Evolutionary conservation across 2,888 invertebrate species (phyloP).

Genomic region (Pseudoips prasinana): DNA sequence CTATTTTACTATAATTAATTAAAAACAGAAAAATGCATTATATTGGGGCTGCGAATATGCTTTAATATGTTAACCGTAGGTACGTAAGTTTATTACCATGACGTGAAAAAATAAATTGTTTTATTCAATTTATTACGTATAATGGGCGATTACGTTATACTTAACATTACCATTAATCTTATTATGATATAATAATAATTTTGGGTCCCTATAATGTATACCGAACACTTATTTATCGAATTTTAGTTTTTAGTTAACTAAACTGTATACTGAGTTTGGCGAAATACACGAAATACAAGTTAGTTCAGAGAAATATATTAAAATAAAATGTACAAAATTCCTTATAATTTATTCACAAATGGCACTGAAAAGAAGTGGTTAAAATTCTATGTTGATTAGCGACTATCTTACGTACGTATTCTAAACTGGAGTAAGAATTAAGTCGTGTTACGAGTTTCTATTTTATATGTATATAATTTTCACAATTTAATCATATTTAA

Average conservation of each 20-base stretch:
- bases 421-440: too few relatives aligned
- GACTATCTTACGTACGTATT: too few relatives aligned
- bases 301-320: slow-evolving; percentile 20
- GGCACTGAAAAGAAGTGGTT: slow-evolving; percentile 47
- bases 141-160: slow-evolving; percentile 10
- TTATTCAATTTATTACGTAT: slow-evolving; percentile 25
- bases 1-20: too few relatives aligned
- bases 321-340: slow-evolving; percentile 28
- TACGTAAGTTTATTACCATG: too few relatives aligned
- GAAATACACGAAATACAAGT: slow-evolving; percentile 12
- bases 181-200: slow-evolving; percentile 22
- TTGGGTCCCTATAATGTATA: slow-evolving; percentile 35
- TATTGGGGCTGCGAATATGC: too few relatives aligned
- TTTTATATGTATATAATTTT: too few relatives aligned
- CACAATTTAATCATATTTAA: too few relatives aligned
- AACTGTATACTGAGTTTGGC: slow-evolving; percentile 13
- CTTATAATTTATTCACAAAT: slow-evolving; percentile 35
- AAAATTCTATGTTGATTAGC: slow-evolving; percentile 10
- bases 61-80: too few relatives aligned
- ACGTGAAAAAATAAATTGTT: slow-evolving; percentile 25
- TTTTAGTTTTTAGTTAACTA: slow-evolving; percentile 8
- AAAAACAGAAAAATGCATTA: too few relatives aligned
- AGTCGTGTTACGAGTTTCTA: too few relatives aligned
- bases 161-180: slow-evolving; percentile 13
- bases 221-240: slow-evolving; percentile 18